Percentiles rank a stretch among this genome's conserved stretches.
Conservation (phyloP, 64 coral and sea anemone species). For the Platygyra sinensis region DNA sequence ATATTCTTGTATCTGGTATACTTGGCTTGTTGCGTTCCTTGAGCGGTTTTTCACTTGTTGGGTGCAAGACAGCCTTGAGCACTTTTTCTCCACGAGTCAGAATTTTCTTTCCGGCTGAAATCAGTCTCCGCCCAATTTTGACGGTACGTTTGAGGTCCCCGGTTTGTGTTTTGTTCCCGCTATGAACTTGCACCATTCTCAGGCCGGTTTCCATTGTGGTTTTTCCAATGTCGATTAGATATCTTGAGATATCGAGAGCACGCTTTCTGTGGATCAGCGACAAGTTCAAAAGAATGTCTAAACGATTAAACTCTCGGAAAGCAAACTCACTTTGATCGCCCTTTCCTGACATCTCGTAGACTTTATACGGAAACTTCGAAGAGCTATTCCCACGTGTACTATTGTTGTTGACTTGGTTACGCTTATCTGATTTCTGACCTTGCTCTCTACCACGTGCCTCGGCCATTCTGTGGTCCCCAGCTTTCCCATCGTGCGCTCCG, state of each 20-base stretch:
- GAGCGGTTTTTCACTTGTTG: background rate
- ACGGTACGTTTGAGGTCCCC: conserved; percentile 33
- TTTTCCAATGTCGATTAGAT: conserved; percentile 82
- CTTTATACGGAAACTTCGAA: conserved; percentile 27
- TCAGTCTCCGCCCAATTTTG: conserved; percentile 66
- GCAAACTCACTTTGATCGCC: background rate
- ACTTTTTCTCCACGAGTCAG: conserved; percentile 69
- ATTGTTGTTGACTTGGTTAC: background rate
- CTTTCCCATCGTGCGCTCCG: conserved; percentile 36
- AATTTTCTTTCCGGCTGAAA: conserved; percentile 71
- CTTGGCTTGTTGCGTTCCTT: background rate
- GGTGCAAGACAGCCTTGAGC: background rate
- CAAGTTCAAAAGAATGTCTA: conserved; percentile 64
- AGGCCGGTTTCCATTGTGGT: conserved; percentile 69
- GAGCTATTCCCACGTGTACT: no score
- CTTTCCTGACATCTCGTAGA: background rate
- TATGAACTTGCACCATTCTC: conserved; percentile 40
- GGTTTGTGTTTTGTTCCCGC: conserved; percentile 7
- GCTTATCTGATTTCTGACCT: background rate
- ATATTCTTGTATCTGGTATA: background rate
- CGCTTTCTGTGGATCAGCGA: conserved; percentile 68
- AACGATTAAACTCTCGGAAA: conserved; percentile 40
- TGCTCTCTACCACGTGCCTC: background rate
- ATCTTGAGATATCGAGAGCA: conserved; percentile 60
- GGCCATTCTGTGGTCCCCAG: background rate